Evolutionary conservation across 1,140 invertebrate genomes (phyloP), one percentile per base, ranked within the genome.

Genomic region (Neotoxoptera formosana): DNA sequence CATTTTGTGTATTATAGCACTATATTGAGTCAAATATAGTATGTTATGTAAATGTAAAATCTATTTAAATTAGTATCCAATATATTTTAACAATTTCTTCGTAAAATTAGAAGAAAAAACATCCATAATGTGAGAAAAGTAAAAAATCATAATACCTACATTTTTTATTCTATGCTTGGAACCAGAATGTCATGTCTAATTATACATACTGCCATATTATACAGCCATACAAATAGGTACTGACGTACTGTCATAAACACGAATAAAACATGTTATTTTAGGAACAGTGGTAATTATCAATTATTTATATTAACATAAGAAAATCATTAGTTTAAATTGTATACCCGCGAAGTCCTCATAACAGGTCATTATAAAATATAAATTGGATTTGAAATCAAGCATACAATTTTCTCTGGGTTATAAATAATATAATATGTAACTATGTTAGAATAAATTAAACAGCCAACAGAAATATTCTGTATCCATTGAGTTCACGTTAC

Each of bases 311-410:
- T 45, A 45, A 86, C 36, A 86, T 47, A 47, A 45, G 36, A 83
- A 9, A 83, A 83, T 4, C 56, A 36, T 83, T 83, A 41, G 36
- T 83, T 36, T 20, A 36, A 83, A 83, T 41, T 0, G 21, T 53
- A 21, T 7, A 7, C 25, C 30, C 30, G 11, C 56, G 8, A 2
- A 30, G 25, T 60, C 56, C 9, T 60, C 9, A 67, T 1, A 41
- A 86, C 83, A 30, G 83, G 83, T 86, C 47, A 86, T 86, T 86
- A 30, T 86, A 4, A 86, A 83, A 83, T 23, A 36, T 86, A 86
- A 45, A 86, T 45, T 45, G 9, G 30, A 67, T 67, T 67, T 67
- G 3, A 67, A 14, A 30, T 67, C 60, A 30, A 30, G 60, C 25
- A 9, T 30, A n/a, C 30, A 67, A 67, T 67, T 30, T 30, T 67